A percentile compares a stretch with the other conserved stretches of the same genome.
Conservation (phyloP, 1,140 invertebrate genomes). For the Drosophila mojavensis region DNA sequence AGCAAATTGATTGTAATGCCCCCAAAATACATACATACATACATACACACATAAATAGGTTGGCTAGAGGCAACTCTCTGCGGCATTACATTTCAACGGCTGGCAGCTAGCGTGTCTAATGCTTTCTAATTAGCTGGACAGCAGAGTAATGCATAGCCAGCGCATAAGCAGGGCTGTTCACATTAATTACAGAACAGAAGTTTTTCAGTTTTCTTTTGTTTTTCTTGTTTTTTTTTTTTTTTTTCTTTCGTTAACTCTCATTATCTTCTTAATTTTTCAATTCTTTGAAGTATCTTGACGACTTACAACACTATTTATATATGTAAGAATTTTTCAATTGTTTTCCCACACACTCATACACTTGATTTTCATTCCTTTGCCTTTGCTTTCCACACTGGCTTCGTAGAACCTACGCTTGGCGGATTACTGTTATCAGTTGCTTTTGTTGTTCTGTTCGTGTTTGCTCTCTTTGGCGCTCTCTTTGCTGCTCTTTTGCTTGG, state of each 20-base stretch:
- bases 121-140: slow-evolving; percentile 12
- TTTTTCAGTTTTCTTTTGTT: neutral
- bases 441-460: slow-evolving; percentile 3
- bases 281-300: neutral
- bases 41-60: too few relatives aligned
- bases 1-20: slow-evolving; percentile 34
- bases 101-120: slow-evolving; percentile 8
- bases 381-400: neutral
- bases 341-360: neutral
- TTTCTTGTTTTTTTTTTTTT: neutral
- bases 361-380: neutral
- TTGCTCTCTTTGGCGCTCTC: slow-evolving; percentile 3
- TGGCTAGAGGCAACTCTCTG: neutral
- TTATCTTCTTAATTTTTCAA: neutral
- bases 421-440: slow-evolving; percentile 48
- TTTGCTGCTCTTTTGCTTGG: neutral
- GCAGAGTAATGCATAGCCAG: neutral
- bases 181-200: neutral
- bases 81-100: slow-evolving; percentile 1
- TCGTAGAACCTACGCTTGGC: slow-evolving; percentile 8
- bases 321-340: neutral
- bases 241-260: neutral
- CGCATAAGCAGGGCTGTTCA: neutral
- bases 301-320: slow-evolving; percentile 5
- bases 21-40: neutral